A percentile compares a stretch with the other conserved stretches of the same genome.
These are phyloP conservation scores for Castor canadensis DNA, from an alignment of 2,113 vertebrate genomes.

Conservation along the genomic window DNA sequence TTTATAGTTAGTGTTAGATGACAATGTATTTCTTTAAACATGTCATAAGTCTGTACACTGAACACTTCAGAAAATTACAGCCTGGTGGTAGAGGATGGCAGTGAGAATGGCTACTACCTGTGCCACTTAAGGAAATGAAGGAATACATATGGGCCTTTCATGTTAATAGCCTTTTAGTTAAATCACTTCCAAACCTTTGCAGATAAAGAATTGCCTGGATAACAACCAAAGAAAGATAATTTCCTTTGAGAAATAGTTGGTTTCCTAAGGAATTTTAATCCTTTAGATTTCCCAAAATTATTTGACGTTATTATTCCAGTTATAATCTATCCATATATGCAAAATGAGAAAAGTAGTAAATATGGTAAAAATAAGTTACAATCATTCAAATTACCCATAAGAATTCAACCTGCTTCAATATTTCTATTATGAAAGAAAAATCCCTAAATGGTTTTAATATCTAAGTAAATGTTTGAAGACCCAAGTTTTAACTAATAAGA, in stretches of 20 bases:
- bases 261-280: not conserved
- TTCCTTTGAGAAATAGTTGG: not conserved
- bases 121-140: not conserved
- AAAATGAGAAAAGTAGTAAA: conserved; percentile 32
- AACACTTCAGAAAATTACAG: not conserved
- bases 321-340: not conserved
- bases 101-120: not conserved
- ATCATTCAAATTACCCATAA: conserved; percentile 14
- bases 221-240: not conserved
- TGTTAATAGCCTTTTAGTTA: not conserved
- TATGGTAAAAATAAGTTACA: not conserved
- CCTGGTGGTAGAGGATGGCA: not conserved
- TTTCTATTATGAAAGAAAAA: not conserved
- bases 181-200: not conserved
- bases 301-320: conserved; percentile 40
- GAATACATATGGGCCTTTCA: not conserved
- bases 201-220: not conserved
- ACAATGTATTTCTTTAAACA: conserved; percentile 8
- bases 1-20: not conserved
- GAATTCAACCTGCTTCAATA: not conserved
- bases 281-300: not conserved
- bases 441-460: not conserved
- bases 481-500: not conserved
- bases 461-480: not conserved
- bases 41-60: not conserved